phyloP scores from a whole-genome alignment of 2,888 invertebrate genomes.

The Hirtodrosophila trivittata region DNA sequence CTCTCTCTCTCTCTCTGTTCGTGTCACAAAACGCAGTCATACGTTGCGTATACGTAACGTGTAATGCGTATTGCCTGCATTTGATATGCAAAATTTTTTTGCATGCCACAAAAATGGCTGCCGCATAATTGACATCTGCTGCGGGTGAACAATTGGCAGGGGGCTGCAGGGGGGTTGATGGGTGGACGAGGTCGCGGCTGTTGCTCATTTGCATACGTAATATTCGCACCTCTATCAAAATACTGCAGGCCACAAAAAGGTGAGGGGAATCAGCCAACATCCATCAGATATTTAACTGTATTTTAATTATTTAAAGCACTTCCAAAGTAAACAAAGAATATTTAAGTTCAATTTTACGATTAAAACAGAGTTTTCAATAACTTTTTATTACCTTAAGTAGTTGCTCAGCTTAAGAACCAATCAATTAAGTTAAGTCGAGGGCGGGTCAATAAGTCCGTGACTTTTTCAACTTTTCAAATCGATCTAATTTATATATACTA shows the following conservation, averaged over 20 bases:
- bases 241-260: conserved; percentile 22
- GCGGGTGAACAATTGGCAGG: background rate
- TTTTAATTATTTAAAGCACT: conserved; percentile 7
- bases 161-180: background rate
- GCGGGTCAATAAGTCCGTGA: no score
- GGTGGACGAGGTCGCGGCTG: conserved; percentile 10
- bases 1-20: no score
- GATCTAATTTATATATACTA: no score
- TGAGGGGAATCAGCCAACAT: no score
- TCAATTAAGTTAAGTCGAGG: no score
- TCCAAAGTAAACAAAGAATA: background rate
- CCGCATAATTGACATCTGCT: conserved; percentile 50
- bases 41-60: conserved; percentile 60
- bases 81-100: conserved; percentile 75
- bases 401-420: no score
- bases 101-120: conserved; percentile 59
- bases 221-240: conserved; percentile 55
- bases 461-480: no score
- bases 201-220: conserved; percentile 67
- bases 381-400: no score
- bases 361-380: no score
- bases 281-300: background rate
- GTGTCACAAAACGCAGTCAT: conserved; percentile 9
- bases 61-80: conserved; percentile 50
- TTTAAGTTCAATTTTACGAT: no score